A percentile compares a stretch with the other conserved stretches of the same genome.
Conservation (phyloP, 2,888 invertebrate species). For the Spialia ferax region DNA sequence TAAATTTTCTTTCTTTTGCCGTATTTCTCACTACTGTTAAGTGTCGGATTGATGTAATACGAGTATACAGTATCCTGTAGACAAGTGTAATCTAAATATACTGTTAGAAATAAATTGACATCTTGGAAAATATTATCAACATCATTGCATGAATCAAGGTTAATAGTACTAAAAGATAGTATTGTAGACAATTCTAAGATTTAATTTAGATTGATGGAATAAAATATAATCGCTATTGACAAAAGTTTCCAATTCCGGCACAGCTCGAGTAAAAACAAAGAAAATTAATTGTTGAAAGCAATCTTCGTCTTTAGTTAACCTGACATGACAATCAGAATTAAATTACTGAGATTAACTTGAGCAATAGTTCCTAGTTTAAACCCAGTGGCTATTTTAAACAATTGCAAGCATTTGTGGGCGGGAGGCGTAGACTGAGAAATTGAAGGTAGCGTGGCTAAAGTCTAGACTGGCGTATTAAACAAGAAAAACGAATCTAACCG, state of each 20-base stretch:
- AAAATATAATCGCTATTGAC: not conserved
- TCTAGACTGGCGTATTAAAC: constrained; percentile 33
- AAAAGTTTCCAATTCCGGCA: not conserved
- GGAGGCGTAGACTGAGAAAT: constrained; percentile 40
- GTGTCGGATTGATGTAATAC: too few species aligned
- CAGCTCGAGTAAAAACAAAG: not conserved
- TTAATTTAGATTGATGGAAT: too few species aligned
- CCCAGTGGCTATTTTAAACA: constrained; percentile 37
- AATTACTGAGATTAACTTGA: constrained; percentile 9
- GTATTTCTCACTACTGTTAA: too few species aligned
- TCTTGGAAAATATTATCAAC: too few species aligned
- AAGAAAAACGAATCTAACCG: constrained; percentile 31
- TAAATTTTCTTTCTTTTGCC: too few species aligned
- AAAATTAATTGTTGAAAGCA: not conserved
- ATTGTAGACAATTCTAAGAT: too few species aligned
- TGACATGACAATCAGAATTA: constrained; percentile 8
- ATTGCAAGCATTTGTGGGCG: constrained; percentile 36
- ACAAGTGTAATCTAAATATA: too few species aligned
- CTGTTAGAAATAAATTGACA: too few species aligned
- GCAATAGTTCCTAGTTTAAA: constrained; percentile 20
- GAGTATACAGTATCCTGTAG: too few species aligned
- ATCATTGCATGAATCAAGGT: too few species aligned
- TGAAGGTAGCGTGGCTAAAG: constrained; percentile 29
- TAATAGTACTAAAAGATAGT: too few species aligned
- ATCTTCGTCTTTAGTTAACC: not conserved